phyloP scores from a whole-genome alignment of 2,888 invertebrate species.

The Rhamnusium bicolor region DNA sequence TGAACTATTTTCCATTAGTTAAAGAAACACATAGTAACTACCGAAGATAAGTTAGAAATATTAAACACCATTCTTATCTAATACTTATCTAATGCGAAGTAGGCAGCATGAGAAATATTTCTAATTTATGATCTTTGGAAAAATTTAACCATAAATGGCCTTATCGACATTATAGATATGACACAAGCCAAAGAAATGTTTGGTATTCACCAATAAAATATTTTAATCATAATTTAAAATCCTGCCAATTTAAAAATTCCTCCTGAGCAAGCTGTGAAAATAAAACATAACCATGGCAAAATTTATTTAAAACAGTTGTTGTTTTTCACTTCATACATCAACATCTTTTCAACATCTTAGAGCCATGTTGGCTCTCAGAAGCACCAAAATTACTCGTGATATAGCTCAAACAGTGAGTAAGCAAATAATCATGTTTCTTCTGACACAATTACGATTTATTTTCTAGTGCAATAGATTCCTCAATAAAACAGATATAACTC shows the following conservation, averaged over 20 bases:
- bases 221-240: neutral
- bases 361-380: slow-evolving; percentile 55
- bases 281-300: slow-evolving; percentile 40
- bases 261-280: slow-evolving; percentile 29
- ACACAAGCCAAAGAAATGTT: too few relatives aligned
- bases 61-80: too few relatives aligned
- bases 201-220: too few relatives aligned
- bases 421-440: neutral
- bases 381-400: slow-evolving; percentile 56
- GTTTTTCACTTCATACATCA: slow-evolving; percentile 27
- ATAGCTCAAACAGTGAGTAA: slow-evolving; percentile 51
- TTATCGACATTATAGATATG: too few relatives aligned
- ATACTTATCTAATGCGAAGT: neutral
- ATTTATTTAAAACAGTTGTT: slow-evolving; percentile 45
- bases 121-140: too few relatives aligned
- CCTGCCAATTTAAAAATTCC: neutral
- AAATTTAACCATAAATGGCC: too few relatives aligned
- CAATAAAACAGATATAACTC: slow-evolving; percentile 36
- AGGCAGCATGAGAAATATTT: neutral
- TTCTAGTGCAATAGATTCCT: slow-evolving; percentile 48
- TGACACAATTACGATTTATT: neutral
- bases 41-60: too few relatives aligned
- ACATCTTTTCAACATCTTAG: slow-evolving; percentile 26
- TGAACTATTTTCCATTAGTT: too few relatives aligned
- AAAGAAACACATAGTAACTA: too few relatives aligned